Percentiles rank a stretch among this genome's conserved stretches.
These are phyloP conservation scores for Apomyelois bistriatella DNA, from an alignment of 2,888 invertebrate species.

Conservation along the genomic window DNA sequence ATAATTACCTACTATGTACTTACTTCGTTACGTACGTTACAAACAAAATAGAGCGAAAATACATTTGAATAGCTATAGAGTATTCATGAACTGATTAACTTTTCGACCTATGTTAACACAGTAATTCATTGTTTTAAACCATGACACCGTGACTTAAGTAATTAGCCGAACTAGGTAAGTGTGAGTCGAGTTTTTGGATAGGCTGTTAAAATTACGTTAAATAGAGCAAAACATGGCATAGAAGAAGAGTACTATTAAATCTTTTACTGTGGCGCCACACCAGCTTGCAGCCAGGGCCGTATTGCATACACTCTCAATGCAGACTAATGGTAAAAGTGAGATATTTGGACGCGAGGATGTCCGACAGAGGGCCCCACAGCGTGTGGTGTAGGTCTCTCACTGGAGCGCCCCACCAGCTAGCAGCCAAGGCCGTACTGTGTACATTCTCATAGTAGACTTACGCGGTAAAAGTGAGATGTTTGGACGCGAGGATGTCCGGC, in stretches of 20 bases:
- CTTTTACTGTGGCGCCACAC: too few species aligned
- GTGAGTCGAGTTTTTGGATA: too few species aligned
- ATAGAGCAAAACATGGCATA: too few species aligned
- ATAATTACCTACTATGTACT: neutral
- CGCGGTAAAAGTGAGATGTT: constrained; percentile 58
- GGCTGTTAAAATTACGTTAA: too few species aligned
- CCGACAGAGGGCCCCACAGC: too few species aligned
- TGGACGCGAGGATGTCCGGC: constrained; percentile 82
- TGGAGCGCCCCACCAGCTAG: neutral
- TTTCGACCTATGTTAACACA: neutral
- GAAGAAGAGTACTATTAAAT: too few species aligned
- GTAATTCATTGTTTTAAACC: neutral
- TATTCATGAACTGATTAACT: neutral
- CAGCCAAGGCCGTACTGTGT: neutral
- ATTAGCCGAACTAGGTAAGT: neutral
- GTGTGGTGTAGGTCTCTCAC: neutral
- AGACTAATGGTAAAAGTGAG: too few species aligned
- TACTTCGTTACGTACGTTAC: neutral
- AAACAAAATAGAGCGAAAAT: too few species aligned
- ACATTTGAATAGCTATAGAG: too few species aligned
- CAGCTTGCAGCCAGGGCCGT: too few species aligned
- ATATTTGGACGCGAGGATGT: neutral
- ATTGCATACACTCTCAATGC: too few species aligned
- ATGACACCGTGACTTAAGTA: neutral
- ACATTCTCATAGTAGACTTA: constrained; percentile 29